Base-by-base conservation (phyloP, 2,797 vertebrate species). In the Malacoraja senta region DNA sequence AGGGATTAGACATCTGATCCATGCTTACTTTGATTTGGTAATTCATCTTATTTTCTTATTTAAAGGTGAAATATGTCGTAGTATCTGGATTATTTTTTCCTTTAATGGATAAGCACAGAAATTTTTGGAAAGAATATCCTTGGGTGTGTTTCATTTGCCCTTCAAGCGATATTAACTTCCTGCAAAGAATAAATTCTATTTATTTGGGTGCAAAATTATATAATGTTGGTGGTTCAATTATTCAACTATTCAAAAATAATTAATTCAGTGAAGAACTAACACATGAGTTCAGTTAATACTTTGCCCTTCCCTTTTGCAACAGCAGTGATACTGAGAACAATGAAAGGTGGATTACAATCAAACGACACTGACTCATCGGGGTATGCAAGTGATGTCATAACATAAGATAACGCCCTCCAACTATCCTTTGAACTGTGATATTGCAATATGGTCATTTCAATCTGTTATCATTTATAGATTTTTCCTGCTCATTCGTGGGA, bases 401-500 rank as follows among this genome's bases (percentile, higher is more conserved):
- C 8, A 3, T 44, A 29, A 61, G 53, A n/a, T 61, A 58, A n/a
- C 65, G 61, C 21, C n/a, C 9, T 21, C 32, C 21, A 68, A 68
- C n/a, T 88, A 61, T 86, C 29, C 83, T 65, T 86, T 88, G 83
- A 88, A 65, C 12, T 29, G n/a, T 88, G 65, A 88, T 61, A 88
- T 65, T 88, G 32, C 13, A 88, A 35, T 65, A 88, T 88, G 15
- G n/a, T 88, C 61, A 10, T 1, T 88, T 15, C 7, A 19, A 35
- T 10, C 17, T 2, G 8, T 24, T 35, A 35, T 29, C 35, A 35
- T 88, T 65, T 88, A 35, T 35, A 88, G 24, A 84, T 68, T 88
- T 19, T 68, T 17, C 68, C 15, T 88, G 84, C 7, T 68, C 17
- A 21, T 63, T 9, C 35, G 68, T 68, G n/a, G 19, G 61, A 68